Evolutionary conservation across 2,113 vertebrate genomes (phyloP).

Genomic region (Manacus vitellinus): DNA sequence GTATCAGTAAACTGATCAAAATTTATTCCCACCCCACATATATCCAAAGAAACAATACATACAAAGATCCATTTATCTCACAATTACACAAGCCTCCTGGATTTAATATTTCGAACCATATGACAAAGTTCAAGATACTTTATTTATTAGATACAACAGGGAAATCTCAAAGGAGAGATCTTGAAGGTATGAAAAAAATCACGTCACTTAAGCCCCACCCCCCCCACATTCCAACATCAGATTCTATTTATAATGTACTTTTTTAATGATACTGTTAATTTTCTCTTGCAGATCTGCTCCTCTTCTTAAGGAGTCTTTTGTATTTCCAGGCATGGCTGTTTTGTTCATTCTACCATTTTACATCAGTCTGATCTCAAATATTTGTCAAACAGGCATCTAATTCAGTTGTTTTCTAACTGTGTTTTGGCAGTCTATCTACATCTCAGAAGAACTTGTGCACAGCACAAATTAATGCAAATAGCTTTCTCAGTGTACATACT

Average conservation of each 20-base stretch:
- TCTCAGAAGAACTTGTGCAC: constrained; percentile 56
- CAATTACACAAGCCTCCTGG: background rate
- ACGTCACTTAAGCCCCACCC: background rate
- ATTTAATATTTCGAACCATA: background rate
- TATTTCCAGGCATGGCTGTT: background rate
- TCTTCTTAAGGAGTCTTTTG: background rate
- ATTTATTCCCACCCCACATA: constrained; percentile 16
- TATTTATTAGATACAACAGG: constrained; percentile 34
- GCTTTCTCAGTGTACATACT: background rate
- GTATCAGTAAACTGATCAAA: background rate
- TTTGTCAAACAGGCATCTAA: background rate
- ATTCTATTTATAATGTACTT: background rate
- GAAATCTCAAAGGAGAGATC: constrained; percentile 6
- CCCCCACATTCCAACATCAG: background rate
- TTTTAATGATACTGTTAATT: background rate
- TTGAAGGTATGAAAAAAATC: background rate
- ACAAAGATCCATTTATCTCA: constrained; percentile 8
- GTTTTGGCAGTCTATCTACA: background rate
- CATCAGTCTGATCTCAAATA: background rate
- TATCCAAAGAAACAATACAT: background rate
- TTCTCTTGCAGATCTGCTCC: constrained; percentile 14
- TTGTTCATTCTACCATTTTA: background rate
- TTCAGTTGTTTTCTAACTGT: background rate
- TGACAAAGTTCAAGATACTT: constrained; percentile 30
- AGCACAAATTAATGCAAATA: constrained; percentile 57